Conservation (phyloP, 2,797 vertebrate species). For the Sarcoramphus papa region DNA sequence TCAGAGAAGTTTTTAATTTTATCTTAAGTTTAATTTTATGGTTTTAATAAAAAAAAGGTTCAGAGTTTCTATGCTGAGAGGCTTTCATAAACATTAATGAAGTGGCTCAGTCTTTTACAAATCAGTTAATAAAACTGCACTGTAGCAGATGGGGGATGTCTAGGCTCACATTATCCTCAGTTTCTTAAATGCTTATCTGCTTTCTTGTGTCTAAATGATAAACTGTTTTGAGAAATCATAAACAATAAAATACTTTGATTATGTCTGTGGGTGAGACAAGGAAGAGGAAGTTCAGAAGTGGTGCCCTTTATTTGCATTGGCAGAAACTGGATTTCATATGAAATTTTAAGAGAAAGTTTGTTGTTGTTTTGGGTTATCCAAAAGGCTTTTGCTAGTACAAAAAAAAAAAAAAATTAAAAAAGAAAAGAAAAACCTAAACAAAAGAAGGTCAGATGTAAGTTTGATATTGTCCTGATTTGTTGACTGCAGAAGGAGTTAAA, state of each 20-base stretch:
- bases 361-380: neutral
- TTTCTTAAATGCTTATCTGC: conserved; percentile 49
- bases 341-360: neutral
- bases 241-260: conserved; percentile 6
- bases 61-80: neutral
- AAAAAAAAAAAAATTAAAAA: neutral
- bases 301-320: neutral
- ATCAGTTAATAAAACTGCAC: conserved; percentile 26
- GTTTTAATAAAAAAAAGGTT: neutral
- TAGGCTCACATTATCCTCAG: conserved; percentile 38
- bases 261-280: neutral
- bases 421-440: neutral
- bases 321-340: neutral
- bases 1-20: neutral
- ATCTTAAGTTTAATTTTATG: neutral
- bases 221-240: conserved; percentile 19
- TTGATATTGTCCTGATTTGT: neutral
- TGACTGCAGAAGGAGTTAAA: neutral
- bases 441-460: neutral
- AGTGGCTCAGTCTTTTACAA: neutral
- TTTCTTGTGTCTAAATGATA: conserved; percentile 8
- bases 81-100: neutral
- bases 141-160: conserved; percentile 45
- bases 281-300: neutral
- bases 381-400: neutral